Evolutionary conservation across 2,113 vertebrate genomes (phyloP).

Genomic region (Dicaeum eximium): DNA sequence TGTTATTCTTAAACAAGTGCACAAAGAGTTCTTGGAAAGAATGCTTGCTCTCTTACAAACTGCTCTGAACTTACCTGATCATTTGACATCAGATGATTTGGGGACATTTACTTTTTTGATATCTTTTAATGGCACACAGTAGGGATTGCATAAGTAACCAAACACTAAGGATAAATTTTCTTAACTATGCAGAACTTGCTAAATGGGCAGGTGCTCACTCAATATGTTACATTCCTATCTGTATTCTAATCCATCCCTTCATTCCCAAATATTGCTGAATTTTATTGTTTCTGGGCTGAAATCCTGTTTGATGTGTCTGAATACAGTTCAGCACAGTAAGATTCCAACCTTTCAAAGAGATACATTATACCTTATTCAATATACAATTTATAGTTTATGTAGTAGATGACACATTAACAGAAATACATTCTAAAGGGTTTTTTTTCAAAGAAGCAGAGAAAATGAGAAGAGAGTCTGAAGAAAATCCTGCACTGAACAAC

Average conservation of each 20-base stretch:
- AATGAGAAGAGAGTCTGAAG: not conserved
- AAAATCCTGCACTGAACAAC: not conserved
- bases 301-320: not conserved
- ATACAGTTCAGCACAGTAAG: not conserved
- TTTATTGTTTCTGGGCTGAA: not conserved
- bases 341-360: not conserved
- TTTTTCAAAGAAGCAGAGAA: not conserved
- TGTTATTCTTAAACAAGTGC: not conserved
- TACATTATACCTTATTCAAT: not conserved
- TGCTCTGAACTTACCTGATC: not conserved
- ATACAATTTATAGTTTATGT: not conserved
- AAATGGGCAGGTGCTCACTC: fast-evolving
- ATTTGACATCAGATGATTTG: not conserved
- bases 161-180: not conserved
- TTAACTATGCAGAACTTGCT: not conserved
- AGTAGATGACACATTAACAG: not conserved
- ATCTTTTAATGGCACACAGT: not conserved
- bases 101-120: not conserved
- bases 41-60: not conserved
- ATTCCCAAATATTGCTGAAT: not conserved
- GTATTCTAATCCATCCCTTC: not conserved
- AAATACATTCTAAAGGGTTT: not conserved
- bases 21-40: not conserved
- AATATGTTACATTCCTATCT: not conserved
- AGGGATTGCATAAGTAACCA: not conserved